Evolutionary conservation across 2,888 invertebrate genomes (phyloP), one percentile per base, ranked within the genome.

Genomic region (Ctena decussata): DNA sequence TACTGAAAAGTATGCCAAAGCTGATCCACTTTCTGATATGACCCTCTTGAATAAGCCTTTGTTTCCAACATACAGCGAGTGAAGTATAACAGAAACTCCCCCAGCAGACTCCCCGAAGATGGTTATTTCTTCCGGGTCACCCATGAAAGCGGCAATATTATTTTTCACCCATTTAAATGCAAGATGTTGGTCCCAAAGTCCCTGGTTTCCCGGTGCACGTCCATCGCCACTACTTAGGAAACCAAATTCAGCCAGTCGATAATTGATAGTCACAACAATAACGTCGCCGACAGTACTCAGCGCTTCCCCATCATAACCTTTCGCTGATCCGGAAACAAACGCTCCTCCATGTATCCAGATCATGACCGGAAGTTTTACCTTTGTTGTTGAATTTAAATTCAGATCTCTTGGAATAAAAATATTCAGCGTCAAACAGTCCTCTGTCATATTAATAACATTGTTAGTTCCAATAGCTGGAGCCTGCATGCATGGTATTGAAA

Each of bases 101-200:
- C 88, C 88, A 18, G 88, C 80, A 0, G 84, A 86, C 57, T 84
- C 82, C 6, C 88, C 88, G 65, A 86, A 85, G 35, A 89, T 71
- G 0, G 88, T 89, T n/a, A 88, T 49, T 53, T 82, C 57, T 44
- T 76, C 41, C 3, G 79, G 81, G 24, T 88, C 53, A 18, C 88
- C 88, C 21, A 37, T 41, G 37, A 85, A 88, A 15, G 69, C 69
- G 12, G 24, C 60, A 8, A 88, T 88, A 57, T 88, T 85, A 15
- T 85, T 57, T 74, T 85, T 82, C 5, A 88, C 82, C 88, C 88
- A 88, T 77, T 85, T 79, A 12, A 88, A 79, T 1, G 84, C 88
- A 1, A 88, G 37, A 32, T 85, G 88, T 35, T 88, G 88, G 32
- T 88, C 88, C 88, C 88, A 88, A 8, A 88, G 74, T 18, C 85